Percentiles rank a stretch among this genome's conserved stretches.
Conservation (phyloP, 2,797 vertebrate species). For the Arctocebus calabarensis region DNA sequence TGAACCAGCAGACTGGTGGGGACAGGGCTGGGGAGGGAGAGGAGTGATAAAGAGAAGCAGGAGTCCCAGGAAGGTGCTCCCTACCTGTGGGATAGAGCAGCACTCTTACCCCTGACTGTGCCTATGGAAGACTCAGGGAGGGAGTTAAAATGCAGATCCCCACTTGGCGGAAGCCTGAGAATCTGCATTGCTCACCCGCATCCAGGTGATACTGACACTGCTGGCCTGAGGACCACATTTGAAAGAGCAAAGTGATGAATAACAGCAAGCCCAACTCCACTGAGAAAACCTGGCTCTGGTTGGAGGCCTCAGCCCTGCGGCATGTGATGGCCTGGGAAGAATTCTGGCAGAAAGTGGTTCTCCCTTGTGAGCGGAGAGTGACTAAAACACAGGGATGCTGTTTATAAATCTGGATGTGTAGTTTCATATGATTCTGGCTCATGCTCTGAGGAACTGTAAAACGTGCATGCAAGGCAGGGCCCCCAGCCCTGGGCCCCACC, state of each 20-base stretch:
- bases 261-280: not conserved
- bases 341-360: not conserved
- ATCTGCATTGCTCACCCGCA: not conserved
- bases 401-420: not conserved
- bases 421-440: not conserved
- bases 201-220: not conserved
- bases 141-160: not conserved
- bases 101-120: not conserved
- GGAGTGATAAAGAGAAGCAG: not conserved
- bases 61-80: fast-evolving
- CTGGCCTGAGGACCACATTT: not conserved
- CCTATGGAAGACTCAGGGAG: not conserved
- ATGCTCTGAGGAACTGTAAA: not conserved
- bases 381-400: not conserved
- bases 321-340: not conserved
- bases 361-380: not conserved
- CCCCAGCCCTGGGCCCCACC: not conserved
- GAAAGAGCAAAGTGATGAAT: not conserved
- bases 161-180: not conserved
- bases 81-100: not conserved
- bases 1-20: not conserved
- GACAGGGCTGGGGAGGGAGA: not conserved
- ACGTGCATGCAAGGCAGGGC: fast-evolving
- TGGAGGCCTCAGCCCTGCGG: not conserved
- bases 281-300: not conserved